Evolutionary conservation across 2,888 invertebrate species (phyloP).

Genomic region (Eretmocerus hayati): DNA sequence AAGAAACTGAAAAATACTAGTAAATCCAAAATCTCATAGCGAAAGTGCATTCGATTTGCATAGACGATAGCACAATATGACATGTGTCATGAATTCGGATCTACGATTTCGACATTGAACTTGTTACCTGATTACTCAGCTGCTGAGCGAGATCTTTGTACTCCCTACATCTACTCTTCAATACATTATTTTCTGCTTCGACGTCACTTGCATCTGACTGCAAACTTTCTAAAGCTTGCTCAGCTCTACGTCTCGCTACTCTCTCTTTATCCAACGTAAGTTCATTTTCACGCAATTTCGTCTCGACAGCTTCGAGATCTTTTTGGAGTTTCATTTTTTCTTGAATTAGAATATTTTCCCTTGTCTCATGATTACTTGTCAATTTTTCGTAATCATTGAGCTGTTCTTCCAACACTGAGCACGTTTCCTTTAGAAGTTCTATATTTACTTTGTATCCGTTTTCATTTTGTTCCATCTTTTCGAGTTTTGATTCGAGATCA

Average conservation of each 20-base stretch:
- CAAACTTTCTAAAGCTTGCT: slow-evolving; percentile 49
- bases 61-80: no score
- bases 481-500: slow-evolving; percentile 35
- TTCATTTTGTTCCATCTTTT: slow-evolving; percentile 38
- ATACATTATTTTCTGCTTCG: slow-evolving; percentile 35
- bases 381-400: slow-evolving; percentile 69
- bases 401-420: slow-evolving; percentile 73
- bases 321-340: slow-evolving; percentile 49
- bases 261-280: slow-evolving; percentile 53
- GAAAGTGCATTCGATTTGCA: no score
- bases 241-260: slow-evolving; percentile 51
- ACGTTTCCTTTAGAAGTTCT: slow-evolving; percentile 70
- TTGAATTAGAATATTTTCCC: slow-evolving; percentile 45
- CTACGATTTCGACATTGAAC: no score
- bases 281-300: slow-evolving; percentile 48
- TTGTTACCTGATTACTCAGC: slow-evolving; percentile 35
- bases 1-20: no score
- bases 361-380: slow-evolving; percentile 54
- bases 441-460: slow-evolving; percentile 49
- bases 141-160: slow-evolving; percentile 41
- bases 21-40: no score
- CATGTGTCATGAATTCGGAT: no score
- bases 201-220: slow-evolving; percentile 41
- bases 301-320: slow-evolving; percentile 50
- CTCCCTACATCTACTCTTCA: slow-evolving; percentile 38